A percentile compares a stretch with the other conserved stretches of the same genome.
Evolutionary conservation across 1,140 invertebrate genomes (phyloP).

Genomic region (Protaetia brevitarsis): DNA sequence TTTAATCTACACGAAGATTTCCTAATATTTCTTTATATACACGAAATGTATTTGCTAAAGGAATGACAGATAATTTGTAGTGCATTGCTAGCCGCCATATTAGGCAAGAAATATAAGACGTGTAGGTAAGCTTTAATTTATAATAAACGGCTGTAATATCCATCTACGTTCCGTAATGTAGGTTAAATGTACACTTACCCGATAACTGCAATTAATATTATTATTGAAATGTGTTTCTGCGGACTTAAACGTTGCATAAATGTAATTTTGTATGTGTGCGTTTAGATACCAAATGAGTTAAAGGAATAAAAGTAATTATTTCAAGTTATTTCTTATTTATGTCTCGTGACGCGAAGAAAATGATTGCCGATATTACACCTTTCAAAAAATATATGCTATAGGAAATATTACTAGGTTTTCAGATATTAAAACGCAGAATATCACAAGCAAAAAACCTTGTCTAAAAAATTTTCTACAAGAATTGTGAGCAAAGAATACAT

Average conservation of each 20-base stretch:
- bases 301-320: no score
- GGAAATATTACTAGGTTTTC: no score
- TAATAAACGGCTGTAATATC: constrained; percentile 2
- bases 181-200: constrained; percentile 10
- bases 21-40: constrained; percentile 1
- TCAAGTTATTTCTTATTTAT: no score
- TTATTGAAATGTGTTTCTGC: background rate
- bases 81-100: background rate
- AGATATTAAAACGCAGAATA: no score
- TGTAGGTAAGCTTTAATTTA: background rate
- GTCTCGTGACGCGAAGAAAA: no score
- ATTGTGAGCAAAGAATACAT: no score
- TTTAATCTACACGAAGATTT: background rate
- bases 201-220: constrained; percentile 15
- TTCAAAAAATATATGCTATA: no score
- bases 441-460: no score
- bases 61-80: background rate
- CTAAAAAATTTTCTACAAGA: no score
- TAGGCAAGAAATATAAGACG: constrained; percentile 10
- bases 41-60: background rate
- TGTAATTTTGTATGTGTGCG: background rate
- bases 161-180: background rate
- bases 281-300: no score
- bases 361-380: no score
- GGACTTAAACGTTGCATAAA: background rate